Conservation (phyloP, 2,797 vertebrate genomes). For the Girardinus metallicus region DNA sequence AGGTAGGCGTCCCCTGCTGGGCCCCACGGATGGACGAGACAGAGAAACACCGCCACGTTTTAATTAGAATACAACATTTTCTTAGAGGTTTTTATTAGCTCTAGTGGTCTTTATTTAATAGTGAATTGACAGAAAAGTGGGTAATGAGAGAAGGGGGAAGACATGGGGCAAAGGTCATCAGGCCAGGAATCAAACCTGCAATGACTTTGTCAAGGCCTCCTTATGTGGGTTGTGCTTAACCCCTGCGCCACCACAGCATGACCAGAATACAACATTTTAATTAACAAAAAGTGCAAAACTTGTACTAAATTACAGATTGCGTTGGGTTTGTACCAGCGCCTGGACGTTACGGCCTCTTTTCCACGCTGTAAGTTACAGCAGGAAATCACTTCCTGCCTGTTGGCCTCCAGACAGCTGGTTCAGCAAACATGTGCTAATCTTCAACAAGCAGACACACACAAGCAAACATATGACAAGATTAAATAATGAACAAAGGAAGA, state of each 20-base stretch:
- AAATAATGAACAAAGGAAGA: slow-evolving; percentile 7
- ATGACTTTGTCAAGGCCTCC: too few relatives aligned
- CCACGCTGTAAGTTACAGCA: background rate
- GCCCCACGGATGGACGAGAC: slow-evolving; percentile 15
- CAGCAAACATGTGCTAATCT: slow-evolving; percentile 16
- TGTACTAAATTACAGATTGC: background rate
- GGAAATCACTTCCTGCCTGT: slow-evolving; percentile 5
- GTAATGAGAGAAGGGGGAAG: too few relatives aligned
- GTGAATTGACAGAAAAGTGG: too few relatives aligned
- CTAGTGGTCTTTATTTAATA: too few relatives aligned
- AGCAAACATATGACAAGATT: slow-evolving; percentile 12
- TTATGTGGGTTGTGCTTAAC: too few relatives aligned
- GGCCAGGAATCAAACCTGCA: too few relatives aligned
- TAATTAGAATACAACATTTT: background rate
- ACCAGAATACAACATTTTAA: background rate
- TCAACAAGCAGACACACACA: slow-evolving; percentile 9
- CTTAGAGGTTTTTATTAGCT: too few relatives aligned
- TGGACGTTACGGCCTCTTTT: background rate
- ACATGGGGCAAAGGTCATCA: too few relatives aligned
- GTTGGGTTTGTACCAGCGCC: background rate
- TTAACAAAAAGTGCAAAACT: background rate
- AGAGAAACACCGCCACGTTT: background rate
- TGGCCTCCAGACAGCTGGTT: slow-evolving; percentile 1
- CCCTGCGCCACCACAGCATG: too few relatives aligned
- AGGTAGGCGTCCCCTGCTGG: slow-evolving; percentile 34